These are phyloP conservation scores for Daboia siamensis DNA, from an alignment of 2,113 vertebrate species.

Conservation along the genomic window DNA sequence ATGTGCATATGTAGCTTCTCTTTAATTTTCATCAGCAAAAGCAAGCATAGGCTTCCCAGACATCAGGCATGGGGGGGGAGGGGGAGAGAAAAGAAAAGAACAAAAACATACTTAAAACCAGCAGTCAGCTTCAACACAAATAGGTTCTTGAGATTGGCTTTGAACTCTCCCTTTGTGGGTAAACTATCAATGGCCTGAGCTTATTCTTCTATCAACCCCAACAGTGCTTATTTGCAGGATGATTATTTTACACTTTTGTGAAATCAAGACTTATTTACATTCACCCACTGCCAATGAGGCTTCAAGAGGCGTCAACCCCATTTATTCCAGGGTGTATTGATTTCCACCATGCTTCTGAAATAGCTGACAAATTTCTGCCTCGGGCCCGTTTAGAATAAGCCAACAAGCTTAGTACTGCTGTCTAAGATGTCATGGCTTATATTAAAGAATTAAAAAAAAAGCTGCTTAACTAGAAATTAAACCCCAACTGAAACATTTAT, in stretches of 20 bases:
- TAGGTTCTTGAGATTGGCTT: conserved; percentile 1
- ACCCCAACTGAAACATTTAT: neutral
- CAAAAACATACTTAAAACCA: neutral
- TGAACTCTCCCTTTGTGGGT: conserved; percentile 2
- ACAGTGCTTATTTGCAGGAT: conserved; percentile 15
- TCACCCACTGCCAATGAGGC: neutral
- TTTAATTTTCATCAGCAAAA: conserved; percentile 35
- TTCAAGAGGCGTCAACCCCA: neutral
- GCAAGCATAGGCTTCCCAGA: conserved; percentile 31
- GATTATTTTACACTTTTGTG: neutral
- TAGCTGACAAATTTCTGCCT: conserved; percentile 27
- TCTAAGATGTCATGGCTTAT: conserved; percentile 10
- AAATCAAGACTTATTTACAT: conserved; percentile 23
- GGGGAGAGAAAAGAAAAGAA: neutral
- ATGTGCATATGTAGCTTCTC: conserved; percentile 4
- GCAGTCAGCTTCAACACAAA: neutral
- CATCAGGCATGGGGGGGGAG: conserved; percentile 10
- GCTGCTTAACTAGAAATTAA: conserved; percentile 1
- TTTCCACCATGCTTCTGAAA: conserved; percentile 24
- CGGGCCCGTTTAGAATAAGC: neutral
- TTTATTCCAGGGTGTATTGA: conserved; percentile 15
- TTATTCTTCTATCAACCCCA: neutral
- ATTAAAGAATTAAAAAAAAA: conserved; percentile 24
- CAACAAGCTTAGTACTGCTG: conserved; percentile 10
- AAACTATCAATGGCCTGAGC: neutral